Conservation (phyloP, 2,888 invertebrate genomes). For the Campoletis raptor region DNA sequence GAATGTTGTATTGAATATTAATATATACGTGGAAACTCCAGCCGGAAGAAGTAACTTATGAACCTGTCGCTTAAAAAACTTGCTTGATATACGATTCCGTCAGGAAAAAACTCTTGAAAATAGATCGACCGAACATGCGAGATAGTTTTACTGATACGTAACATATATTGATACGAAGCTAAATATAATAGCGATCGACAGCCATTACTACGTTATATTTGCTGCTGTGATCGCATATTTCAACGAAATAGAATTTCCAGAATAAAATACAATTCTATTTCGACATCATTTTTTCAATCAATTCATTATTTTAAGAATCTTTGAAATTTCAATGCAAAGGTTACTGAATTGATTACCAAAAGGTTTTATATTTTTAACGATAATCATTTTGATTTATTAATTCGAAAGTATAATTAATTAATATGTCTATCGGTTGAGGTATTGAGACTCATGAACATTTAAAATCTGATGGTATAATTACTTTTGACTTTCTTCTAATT, state of each 20-base stretch:
- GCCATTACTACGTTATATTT: slow-evolving; percentile 48
- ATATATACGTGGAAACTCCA: slow-evolving; percentile 34
- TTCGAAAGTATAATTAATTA: slow-evolving; percentile 6
- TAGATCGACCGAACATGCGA: background rate
- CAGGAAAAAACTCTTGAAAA: slow-evolving; percentile 16
- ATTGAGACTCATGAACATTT: background rate
- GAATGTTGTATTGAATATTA: slow-evolving; percentile 65
- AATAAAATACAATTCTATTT: background rate
- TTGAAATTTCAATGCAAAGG: background rate
- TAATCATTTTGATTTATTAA: background rate
- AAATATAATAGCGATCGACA: slow-evolving; percentile 42
- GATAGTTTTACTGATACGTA: slow-evolving; percentile 10
- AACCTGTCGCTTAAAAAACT: slow-evolving; percentile 7
- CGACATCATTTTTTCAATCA: background rate
- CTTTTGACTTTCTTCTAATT: slow-evolving; percentile 9
- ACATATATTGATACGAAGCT: slow-evolving; percentile 7
- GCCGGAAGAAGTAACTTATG: slow-evolving; percentile 27
- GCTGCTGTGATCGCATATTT: slow-evolving; percentile 55
- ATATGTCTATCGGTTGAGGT: background rate
- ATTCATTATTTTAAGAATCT: background rate
- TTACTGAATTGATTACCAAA: no score
- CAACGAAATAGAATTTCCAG: slow-evolving; percentile 53
- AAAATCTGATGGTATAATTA: background rate
- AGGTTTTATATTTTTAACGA: background rate
- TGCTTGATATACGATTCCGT: slow-evolving; percentile 16